phyloP scores from a whole-genome alignment of 1,140 invertebrate species.

The Hesperophylax magnus region DNA sequence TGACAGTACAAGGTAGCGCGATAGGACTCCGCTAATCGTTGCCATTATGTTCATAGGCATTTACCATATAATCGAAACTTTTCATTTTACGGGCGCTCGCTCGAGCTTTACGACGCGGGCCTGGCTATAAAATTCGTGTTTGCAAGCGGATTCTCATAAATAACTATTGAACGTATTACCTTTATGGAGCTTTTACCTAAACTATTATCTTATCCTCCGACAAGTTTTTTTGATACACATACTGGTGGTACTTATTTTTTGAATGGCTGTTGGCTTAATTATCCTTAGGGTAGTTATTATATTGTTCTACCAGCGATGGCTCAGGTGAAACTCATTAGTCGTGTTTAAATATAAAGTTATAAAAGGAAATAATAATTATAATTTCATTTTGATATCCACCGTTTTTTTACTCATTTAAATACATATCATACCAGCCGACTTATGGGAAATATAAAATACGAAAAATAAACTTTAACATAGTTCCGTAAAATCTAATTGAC shows the following conservation, averaged over 20 bases:
- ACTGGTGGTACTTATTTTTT: neutral
- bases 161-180: neutral
- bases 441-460: too few relatives aligned
- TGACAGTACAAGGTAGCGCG: slow-evolving; percentile 30
- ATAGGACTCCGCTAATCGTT: slow-evolving; percentile 30
- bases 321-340: too few relatives aligned
- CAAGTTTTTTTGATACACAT: neutral
- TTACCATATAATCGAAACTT: slow-evolving; percentile 23
- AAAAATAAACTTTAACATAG: too few relatives aligned
- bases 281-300: too few relatives aligned
- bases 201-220: neutral
- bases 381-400: too few relatives aligned
- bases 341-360: too few relatives aligned
- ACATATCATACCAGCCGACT: too few relatives aligned
- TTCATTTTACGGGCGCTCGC: slow-evolving; percentile 31
- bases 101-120: slow-evolving; percentile 22
- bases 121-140: slow-evolving; percentile 10
- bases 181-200: neutral
- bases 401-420: too few relatives aligned
- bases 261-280: too few relatives aligned
- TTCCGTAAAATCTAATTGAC: too few relatives aligned
- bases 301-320: too few relatives aligned
- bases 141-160: neutral
- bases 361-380: too few relatives aligned
- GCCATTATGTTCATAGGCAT: slow-evolving; percentile 24